Base-by-base conservation (phyloP, 2,797 vertebrate genomes). In the Rhincodon typus region DNA sequence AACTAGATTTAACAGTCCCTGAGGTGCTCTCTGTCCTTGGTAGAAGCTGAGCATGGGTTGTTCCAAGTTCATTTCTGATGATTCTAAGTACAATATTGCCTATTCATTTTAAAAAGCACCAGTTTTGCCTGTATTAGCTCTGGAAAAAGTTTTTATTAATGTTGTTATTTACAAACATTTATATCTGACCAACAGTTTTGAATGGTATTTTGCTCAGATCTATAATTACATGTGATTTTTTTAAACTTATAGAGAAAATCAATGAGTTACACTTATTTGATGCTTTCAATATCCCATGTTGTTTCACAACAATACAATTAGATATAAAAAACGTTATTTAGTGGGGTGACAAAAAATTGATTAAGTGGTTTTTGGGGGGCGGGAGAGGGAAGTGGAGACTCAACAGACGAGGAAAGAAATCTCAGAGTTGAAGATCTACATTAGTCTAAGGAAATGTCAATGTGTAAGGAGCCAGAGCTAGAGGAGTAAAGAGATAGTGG, bases 1-100 rank as follows among this genome's bases (percentile, higher is more conserved):
- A 94, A 30, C 93, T 74, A 74, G 93, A 74, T 94, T 27, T 25
- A 72, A 50, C 42, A 72, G 13, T 94, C 93, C 93, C 69, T 74
- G 94, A 69, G 25, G 69, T 27, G 50, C 38, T 46, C 38, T 94
- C 69, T 94, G 69, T 94, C 94, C 67, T 50, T 94, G 42, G 42
- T 30, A 50, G 53, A 94, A 94, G 70, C 38, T 27, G 67, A 72
- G 50, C 46, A 74, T 74, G 69, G 57, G 69, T 50, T 12, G 72
- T 50, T 74, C 94, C 27, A 74, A 25, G 21, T 94, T 94, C 69
- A 94, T 50, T 50, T 19, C 27, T 50, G 25, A 46, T 94, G 94
- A 42, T 72, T 53, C 67, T 74, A 72, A 74, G 94, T 94, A 69
- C 5, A 72, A 46, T 34, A 70, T 17, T 27, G 67, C 25, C 13